Evolutionary conservation across 2,113 vertebrate species (phyloP).

Genomic region (Chaetorhynchus papuensis): DNA sequence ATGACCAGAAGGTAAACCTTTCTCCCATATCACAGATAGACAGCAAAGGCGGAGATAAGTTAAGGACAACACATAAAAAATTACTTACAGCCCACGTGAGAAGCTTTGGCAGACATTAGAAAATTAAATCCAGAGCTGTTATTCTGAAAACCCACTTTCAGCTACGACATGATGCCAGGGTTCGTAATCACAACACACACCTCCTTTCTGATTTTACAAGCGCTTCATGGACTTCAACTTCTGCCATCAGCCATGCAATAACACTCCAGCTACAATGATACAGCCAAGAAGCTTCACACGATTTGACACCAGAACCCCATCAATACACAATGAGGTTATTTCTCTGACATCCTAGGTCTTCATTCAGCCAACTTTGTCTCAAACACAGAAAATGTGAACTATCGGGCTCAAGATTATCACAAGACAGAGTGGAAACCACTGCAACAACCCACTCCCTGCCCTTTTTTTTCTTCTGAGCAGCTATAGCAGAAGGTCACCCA

Average conservation of each 20-base stretch:
- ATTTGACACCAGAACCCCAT: neutral
- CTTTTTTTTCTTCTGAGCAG: neutral
- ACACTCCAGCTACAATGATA: neutral
- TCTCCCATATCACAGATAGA: neutral
- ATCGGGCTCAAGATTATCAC: conserved; percentile 13
- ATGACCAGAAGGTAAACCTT: neutral
- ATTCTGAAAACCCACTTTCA: neutral
- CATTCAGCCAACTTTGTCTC: neutral
- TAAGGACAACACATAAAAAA: neutral
- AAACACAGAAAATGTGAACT: neutral
- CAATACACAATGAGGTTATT: neutral
- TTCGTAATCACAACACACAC: neutral
- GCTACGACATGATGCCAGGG: neutral
- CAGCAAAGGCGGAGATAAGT: neutral
- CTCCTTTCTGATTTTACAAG: neutral
- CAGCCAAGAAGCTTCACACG: neutral
- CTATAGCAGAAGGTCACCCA: neutral
- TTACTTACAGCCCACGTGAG: neutral
- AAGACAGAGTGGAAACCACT: neutral
- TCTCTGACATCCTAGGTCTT: neutral
- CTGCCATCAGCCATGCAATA: neutral
- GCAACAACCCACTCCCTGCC: neutral
- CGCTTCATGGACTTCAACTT: neutral
- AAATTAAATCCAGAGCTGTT: neutral
- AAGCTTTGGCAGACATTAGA: neutral